Evolutionary conservation across 64 coral and sea anemone species (phyloP).

Genomic region (Stylophora pistillata): DNA sequence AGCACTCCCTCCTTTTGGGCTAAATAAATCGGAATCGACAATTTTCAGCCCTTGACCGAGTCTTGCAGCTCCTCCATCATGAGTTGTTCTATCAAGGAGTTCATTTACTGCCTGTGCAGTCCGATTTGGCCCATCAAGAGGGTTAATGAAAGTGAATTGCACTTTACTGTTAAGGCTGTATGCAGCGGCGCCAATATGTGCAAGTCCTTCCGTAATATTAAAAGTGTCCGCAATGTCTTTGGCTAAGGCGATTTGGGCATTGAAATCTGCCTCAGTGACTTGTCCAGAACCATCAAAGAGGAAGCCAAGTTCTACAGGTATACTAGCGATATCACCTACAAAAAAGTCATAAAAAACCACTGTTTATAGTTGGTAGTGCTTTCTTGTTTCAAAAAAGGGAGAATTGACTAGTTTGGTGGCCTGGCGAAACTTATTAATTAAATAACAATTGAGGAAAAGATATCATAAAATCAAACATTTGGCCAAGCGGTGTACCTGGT

Average conservation of each 20-base stretch:
- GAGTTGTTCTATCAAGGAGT: slow-evolving; percentile 18
- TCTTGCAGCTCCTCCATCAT: slow-evolving; percentile 26
- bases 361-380: no score
- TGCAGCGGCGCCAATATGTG: slow-evolving; percentile 42
- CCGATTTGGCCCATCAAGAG: slow-evolving; percentile 12
- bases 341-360: neutral
- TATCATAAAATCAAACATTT: neutral
- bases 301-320: slow-evolving; percentile 47
- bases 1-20: neutral
- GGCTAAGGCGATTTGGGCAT: slow-evolving; percentile 14
- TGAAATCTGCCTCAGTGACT: slow-evolving; percentile 33
- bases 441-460: neutral
- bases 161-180: slow-evolving; percentile 22
- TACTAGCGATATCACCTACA: neutral
- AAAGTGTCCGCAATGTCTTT: slow-evolving; percentile 28
- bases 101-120: slow-evolving; percentile 16
- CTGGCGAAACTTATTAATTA: neutral
- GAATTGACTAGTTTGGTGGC: no score
- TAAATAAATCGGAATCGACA: slow-evolving; percentile 42
- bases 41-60: slow-evolving; percentile 35
- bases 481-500: slow-evolving; percentile 17
- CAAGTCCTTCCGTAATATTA: slow-evolving; percentile 10
- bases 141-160: slow-evolving; percentile 27
- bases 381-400: no score
- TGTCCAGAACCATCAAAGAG: slow-evolving; percentile 51